phyloP scores from a whole-genome alignment of 2,888 invertebrate species.

The Dolomedes plantarius region DNA sequence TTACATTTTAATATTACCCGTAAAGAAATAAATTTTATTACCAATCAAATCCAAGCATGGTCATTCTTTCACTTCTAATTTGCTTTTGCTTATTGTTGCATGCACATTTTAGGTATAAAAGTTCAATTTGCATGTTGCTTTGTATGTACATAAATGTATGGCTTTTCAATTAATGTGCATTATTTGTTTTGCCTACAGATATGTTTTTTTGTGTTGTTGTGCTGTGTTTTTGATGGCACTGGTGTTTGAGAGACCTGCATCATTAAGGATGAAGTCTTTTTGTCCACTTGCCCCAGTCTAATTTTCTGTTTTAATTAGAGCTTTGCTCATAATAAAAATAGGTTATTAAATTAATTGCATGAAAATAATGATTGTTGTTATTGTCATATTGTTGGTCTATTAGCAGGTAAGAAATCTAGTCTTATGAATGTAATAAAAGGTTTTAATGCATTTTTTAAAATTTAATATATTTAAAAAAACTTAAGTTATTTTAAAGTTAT shows the following conservation, averaged over 20 bases:
- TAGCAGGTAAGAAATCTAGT: no score
- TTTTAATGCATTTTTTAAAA: no score
- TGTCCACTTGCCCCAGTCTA: background rate
- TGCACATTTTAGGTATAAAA: background rate
- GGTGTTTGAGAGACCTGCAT: constrained; percentile 33
- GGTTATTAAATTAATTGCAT: background rate
- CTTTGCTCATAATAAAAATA: background rate
- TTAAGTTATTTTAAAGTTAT: no score
- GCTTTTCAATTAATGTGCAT: background rate
- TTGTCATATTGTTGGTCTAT: background rate
- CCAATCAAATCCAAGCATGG: no score
- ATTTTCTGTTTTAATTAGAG: background rate
- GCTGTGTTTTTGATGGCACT: constrained; percentile 31
- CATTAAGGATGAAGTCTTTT: constrained; percentile 34
- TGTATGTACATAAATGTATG: background rate
- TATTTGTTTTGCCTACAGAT: constrained; percentile 8
- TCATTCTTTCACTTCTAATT: no score
- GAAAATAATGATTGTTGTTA: background rate
- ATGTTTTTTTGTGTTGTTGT: background rate
- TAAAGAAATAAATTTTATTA: no score
- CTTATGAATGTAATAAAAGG: no score
- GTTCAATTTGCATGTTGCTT: background rate
- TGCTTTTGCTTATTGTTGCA: background rate
- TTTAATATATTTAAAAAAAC: no score
- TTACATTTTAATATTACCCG: no score